Evolutionary conservation across 2,797 vertebrate species (phyloP).

Genomic region (Pempheris klunzingeri): DNA sequence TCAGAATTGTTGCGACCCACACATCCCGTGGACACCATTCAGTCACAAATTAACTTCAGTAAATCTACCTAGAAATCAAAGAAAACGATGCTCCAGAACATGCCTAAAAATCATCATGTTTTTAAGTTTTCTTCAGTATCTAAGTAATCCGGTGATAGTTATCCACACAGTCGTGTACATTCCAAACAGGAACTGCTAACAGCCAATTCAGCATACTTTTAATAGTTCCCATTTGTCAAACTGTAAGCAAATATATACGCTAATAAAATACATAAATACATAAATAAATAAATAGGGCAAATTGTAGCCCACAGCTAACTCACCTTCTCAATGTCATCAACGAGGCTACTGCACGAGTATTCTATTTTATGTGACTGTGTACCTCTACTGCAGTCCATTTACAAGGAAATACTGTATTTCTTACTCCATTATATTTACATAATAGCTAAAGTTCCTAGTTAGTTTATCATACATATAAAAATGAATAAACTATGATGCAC

Average conservation of each 20-base stretch:
- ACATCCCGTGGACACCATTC: background rate
- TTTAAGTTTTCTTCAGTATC: background rate
- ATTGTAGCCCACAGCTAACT: background rate
- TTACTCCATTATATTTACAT: slow-evolving; percentile 8
- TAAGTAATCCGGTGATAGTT: background rate
- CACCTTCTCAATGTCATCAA: background rate
- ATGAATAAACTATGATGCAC: background rate
- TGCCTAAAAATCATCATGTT: background rate
- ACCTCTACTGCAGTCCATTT: background rate
- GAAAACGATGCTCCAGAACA: background rate
- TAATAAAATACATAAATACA: no score
- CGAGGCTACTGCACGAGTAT: background rate
- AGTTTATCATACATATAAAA: no score
- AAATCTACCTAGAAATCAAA: background rate
- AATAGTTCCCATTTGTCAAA: background rate
- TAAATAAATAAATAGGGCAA: background rate
- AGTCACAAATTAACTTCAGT: background rate
- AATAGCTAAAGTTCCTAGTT: background rate
- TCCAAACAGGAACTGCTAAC: background rate
- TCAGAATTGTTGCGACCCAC: slow-evolving; percentile 1
- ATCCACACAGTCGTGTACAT: no score
- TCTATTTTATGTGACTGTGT: background rate
- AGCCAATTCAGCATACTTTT: background rate
- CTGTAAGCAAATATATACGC: background rate
- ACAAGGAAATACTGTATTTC: background rate